phyloP scores from a whole-genome alignment of 2,113 vertebrate genomes.

The Nibea albiflora region DNA sequence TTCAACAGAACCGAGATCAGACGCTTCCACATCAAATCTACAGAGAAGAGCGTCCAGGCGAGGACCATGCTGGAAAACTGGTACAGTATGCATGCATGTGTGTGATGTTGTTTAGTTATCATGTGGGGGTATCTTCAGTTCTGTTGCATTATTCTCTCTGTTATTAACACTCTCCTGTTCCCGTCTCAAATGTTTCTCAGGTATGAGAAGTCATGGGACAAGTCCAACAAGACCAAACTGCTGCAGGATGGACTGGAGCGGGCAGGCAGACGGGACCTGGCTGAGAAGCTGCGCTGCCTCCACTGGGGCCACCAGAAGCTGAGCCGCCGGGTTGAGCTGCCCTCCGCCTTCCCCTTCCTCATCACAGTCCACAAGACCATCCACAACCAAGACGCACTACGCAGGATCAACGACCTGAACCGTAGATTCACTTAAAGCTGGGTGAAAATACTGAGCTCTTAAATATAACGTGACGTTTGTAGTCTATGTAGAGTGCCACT shows the following conservation, averaged over 20 bases:
- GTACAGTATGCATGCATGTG: slow-evolving; percentile 60
- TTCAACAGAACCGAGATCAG: slow-evolving; percentile 83
- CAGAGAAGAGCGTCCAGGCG: slow-evolving; percentile 82
- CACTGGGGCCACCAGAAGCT: slow-evolving; percentile 84
- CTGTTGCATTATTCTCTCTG: no score
- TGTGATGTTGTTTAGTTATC: background rate
- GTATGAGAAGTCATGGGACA: slow-evolving; percentile 77
- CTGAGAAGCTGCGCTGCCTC: slow-evolving; percentile 82
- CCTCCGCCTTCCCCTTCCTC: slow-evolving; percentile 85
- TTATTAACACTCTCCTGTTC: background rate
- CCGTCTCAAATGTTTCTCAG: slow-evolving; percentile 45
- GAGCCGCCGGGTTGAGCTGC: slow-evolving; percentile 82
- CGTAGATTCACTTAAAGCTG: slow-evolving; percentile 69
- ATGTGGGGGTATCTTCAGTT: background rate
- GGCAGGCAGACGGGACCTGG: slow-evolving; percentile 78
- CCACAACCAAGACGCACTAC: slow-evolving; percentile 80
- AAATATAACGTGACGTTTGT: background rate
- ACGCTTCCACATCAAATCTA: slow-evolving; percentile 80
- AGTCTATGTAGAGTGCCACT: background rate
- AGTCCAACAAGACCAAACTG: slow-evolving; percentile 82
- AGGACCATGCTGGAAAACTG: slow-evolving; percentile 86
- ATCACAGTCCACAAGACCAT: slow-evolving; percentile 85
- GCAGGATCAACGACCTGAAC: slow-evolving; percentile 82
- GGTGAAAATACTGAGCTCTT: background rate
- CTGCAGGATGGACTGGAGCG: slow-evolving; percentile 81